Evolutionary conservation across 2,113 vertebrate genomes (phyloP).

Genomic region (Mustelus asterias): DNA sequence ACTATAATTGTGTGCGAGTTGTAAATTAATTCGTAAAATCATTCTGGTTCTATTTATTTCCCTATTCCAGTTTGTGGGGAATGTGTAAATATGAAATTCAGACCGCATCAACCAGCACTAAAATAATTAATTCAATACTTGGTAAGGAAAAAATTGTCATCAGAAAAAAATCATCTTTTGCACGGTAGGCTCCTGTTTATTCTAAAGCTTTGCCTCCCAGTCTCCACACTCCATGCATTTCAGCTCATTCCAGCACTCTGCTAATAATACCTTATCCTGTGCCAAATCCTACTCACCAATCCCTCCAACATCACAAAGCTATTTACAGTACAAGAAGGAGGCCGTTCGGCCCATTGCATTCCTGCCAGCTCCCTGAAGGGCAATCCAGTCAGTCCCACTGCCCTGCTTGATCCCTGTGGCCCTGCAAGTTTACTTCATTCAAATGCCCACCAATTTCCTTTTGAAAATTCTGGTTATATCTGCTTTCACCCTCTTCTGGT

Average conservation of each 20-base stretch:
- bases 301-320: not conserved
- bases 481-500: not conserved
- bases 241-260: not conserved
- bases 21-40: slow-evolving; percentile 2
- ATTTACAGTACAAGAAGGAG: not conserved
- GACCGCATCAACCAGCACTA: not conserved
- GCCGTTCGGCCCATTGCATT: not conserved
- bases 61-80: not conserved
- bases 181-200: not conserved
- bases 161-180: not conserved
- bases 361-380: not conserved
- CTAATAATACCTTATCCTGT: not conserved
- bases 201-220: not conserved
- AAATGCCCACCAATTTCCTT: not conserved
- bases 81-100: not conserved
- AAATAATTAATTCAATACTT: not conserved
- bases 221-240: not conserved
- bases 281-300: not conserved
- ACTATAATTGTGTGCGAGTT: not conserved
- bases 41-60: not conserved
- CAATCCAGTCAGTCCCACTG: not conserved
- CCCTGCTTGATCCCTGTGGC: too few species aligned
- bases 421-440: not conserved
- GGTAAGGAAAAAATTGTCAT: not conserved
- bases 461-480: too few species aligned